Conservation (phyloP, 2,113 vertebrate species). For the Triplophysa rosa region DNA sequence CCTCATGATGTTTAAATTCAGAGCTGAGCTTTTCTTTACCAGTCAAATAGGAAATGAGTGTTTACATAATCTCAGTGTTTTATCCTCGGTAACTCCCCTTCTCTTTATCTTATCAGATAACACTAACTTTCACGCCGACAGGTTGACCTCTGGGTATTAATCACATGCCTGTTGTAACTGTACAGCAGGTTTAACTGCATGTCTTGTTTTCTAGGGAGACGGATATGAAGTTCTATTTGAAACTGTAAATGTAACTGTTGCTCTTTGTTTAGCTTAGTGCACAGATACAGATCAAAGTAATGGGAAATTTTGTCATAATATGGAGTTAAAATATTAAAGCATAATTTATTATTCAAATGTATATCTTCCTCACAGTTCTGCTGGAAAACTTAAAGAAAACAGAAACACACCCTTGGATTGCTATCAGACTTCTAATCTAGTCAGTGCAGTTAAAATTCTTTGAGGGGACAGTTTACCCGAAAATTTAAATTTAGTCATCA, state of each 20-base stretch:
- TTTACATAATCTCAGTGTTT: slow-evolving; percentile 63
- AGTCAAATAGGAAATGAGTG: slow-evolving; percentile 43
- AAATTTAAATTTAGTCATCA: not conserved
- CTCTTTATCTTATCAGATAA: slow-evolving; percentile 71
- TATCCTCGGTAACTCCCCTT: slow-evolving; percentile 55
- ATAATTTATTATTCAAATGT: no score
- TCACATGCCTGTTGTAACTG: slow-evolving; percentile 21
- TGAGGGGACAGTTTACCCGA: not conserved
- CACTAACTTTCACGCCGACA: slow-evolving; percentile 74
- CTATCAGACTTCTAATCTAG: not conserved
- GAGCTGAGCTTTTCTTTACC: not conserved
- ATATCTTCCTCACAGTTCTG: not conserved
- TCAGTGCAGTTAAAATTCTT: not conserved
- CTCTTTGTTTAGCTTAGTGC: not conserved
- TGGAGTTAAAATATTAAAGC: no score
- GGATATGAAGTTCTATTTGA: not conserved
- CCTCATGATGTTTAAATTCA: not conserved
- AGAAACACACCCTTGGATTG: not conserved
- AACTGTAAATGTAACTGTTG: not conserved
- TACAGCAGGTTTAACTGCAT: not conserved
- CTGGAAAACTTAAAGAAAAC: not conserved
- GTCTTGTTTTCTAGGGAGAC: not conserved
- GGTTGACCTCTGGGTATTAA: slow-evolving; percentile 63
- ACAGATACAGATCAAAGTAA: no score
- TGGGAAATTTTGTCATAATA: no score